These are phyloP conservation scores for Hirtodrosophila histrioides DNA, from an alignment of 2,888 invertebrate genomes.

Conservation along the genomic window DNA sequence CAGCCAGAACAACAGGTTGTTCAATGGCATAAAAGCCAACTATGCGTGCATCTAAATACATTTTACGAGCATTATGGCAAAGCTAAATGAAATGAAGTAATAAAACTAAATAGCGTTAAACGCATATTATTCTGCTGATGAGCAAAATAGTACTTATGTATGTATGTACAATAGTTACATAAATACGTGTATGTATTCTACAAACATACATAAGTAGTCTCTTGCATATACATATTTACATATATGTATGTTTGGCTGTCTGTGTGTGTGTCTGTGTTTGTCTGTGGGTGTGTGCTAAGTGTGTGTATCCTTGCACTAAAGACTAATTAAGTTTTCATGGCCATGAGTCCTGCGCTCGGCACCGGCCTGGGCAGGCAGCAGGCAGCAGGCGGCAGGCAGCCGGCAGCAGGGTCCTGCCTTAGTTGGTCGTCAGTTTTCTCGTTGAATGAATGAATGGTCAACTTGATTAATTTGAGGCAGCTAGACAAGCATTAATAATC, in stretches of 20 bases:
- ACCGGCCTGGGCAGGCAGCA: background rate
- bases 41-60: no score
- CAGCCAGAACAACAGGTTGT: constrained; percentile 3
- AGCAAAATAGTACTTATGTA: constrained; percentile 8
- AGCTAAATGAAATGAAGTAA: constrained; percentile 44
- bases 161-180: constrained; percentile 5
- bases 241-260: no score
- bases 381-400: background rate
- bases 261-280: constrained; percentile 3
- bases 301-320: constrained; percentile 69
- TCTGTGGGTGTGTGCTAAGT: constrained; percentile 33
- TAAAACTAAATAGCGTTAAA: constrained; percentile 50
- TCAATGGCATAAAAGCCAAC: background rate
- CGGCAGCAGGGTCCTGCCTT: constrained; percentile 4
- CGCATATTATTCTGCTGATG: constrained; percentile 37
- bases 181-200: constrained; percentile 6
- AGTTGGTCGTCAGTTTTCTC: constrained; percentile 57
- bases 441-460: constrained; percentile 77
- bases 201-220: constrained; percentile 12
- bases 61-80: background rate
- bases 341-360: constrained; percentile 40
- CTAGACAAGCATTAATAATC: constrained; percentile 80
- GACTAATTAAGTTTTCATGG: constrained; percentile 79
- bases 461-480: constrained; percentile 78
- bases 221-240: background rate